These are phyloP conservation scores for Megatriorchis doriae DNA, from an alignment of 2,113 vertebrate genomes.

Conservation along the genomic window DNA sequence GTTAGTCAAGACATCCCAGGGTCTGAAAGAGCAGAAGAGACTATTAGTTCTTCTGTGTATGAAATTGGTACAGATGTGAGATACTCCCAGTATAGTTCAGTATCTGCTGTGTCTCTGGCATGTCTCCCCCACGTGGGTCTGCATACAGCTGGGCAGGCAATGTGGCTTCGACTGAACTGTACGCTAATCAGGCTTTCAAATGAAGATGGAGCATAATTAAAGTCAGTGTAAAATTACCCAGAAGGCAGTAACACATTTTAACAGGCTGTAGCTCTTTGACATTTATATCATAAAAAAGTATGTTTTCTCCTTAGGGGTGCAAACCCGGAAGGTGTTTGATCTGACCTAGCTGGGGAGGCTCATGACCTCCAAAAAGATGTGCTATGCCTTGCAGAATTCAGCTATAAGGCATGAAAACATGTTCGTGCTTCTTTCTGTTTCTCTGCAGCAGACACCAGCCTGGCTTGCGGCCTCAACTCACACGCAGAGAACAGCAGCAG, in stretches of 20 bases:
- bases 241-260: conserved; percentile 14
- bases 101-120: not conserved
- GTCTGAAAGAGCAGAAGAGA: not conserved
- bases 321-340: not conserved
- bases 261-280: not conserved
- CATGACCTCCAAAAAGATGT: conserved; percentile 25
- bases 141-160: not conserved
- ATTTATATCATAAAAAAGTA: not conserved
- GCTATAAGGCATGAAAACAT: not conserved
- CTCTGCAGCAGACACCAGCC: not conserved
- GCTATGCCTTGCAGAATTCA: not conserved
- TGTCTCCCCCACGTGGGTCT: not conserved
- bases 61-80: not conserved
- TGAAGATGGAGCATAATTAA: conserved; percentile 47
- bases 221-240: conserved; percentile 25
- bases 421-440: not conserved
- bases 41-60: not conserved
- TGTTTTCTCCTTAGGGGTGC: conserved; percentile 7
- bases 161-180: not conserved
- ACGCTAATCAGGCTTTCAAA: not conserved
- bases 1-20: not conserved
- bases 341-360: conserved; percentile 8
- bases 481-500: not conserved
- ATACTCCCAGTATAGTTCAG: not conserved
- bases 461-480: not conserved